These are phyloP conservation scores for Baryphthengus martii DNA, from an alignment of 2,113 vertebrate genomes.

Conservation along the genomic window DNA sequence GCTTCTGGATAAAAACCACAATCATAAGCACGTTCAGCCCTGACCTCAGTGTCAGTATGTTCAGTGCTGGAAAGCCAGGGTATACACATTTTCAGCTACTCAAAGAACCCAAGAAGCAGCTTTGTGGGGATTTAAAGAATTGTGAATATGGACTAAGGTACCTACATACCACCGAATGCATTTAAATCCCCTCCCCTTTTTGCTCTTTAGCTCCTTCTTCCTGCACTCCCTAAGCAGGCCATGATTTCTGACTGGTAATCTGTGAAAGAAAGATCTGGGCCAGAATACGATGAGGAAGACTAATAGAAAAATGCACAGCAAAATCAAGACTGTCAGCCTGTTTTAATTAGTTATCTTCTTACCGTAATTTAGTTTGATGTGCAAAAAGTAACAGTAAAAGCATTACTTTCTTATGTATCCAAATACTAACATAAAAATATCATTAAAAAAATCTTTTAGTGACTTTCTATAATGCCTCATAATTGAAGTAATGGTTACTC, in stretches of 20 bases:
- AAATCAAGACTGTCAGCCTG: not conserved
- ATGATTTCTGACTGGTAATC: not conserved
- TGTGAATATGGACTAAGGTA: not conserved
- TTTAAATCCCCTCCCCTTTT: not conserved
- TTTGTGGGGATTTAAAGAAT: not conserved
- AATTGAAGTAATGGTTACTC: conserved; percentile 14
- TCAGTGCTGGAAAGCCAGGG: not conserved
- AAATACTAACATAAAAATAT: not conserved
- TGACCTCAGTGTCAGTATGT: not conserved
- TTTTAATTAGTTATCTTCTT: not conserved
- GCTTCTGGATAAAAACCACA: not conserved
- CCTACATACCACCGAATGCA: not conserved
- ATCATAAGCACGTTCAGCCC: not conserved
- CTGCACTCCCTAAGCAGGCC: not conserved
- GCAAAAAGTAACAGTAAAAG: not conserved
- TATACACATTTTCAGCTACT: not conserved
- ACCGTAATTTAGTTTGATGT: not conserved
- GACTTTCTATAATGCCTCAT: not conserved
- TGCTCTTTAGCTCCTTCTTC: not conserved
- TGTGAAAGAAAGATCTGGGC: not conserved
- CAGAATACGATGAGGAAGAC: not conserved
- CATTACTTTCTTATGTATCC: not conserved
- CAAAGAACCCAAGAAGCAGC: not conserved
- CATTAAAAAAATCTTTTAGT: not conserved
- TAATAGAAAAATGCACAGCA: not conserved